These are phyloP conservation scores for Anguilla pacifica DNA, from an alignment of 2,797 vertebrate species.

Conservation along the genomic window DNA sequence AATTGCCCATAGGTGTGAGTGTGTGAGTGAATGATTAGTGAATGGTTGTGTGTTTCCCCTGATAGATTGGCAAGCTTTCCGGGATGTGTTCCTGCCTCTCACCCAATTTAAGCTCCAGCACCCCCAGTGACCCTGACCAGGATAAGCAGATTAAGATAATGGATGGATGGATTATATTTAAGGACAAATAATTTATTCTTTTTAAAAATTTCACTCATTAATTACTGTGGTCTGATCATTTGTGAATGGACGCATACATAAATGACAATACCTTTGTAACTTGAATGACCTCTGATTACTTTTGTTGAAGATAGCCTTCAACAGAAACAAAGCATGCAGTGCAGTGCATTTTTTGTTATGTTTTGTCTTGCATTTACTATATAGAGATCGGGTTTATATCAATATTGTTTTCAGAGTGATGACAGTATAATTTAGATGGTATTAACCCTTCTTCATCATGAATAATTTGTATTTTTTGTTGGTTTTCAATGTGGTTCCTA, in stretches of 20 bases:
- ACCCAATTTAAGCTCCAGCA: too few relatives aligned
- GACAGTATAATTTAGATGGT: not conserved
- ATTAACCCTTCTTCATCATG: not conserved
- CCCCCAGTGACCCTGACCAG: too few relatives aligned
- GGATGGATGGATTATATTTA: too few relatives aligned
- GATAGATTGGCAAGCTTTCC: too few relatives aligned
- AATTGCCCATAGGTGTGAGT: too few relatives aligned
- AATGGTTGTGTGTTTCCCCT: too few relatives aligned
- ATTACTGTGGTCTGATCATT: not conserved
- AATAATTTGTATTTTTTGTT: not conserved
- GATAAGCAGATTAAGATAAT: too few relatives aligned
- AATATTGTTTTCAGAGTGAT: not conserved
- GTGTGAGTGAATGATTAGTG: too few relatives aligned
- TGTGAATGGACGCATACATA: not conserved
- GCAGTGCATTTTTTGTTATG: not conserved
- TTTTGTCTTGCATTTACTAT: not conserved
- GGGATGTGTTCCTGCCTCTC: too few relatives aligned
- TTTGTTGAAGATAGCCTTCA: not conserved
- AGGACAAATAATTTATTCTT: too few relatives aligned
- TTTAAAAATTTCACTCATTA: too few relatives aligned
- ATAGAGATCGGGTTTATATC: not conserved
- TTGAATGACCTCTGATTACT: not conserved
- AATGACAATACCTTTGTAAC: not conserved
- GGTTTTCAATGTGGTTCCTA: not conserved
- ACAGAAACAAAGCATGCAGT: not conserved